Base-by-base conservation (phyloP, 1,140 invertebrate species). In the Drosophila gunungcola region DNA sequence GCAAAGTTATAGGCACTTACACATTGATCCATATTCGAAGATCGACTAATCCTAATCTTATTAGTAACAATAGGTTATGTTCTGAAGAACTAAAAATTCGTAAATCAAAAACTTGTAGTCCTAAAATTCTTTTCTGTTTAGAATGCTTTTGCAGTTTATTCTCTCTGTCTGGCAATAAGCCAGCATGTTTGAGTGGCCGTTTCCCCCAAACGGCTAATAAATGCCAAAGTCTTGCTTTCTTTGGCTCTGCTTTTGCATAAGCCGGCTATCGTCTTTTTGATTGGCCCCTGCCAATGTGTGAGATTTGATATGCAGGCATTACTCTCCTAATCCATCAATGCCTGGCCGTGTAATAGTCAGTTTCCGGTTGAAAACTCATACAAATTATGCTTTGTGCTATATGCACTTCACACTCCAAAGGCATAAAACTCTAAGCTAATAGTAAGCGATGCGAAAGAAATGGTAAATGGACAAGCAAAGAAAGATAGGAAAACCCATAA, bases 281-380 rank as follows among this genome's bases (percentile, higher is more conserved):
- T 81, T 82, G 58, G 49, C 12, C 73, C 45, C 29, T 46, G 52
- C 41, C 56, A 62, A 42, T 56, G 57, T 36, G n/a, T 42, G 38
- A 48, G 21, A 67, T 60, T 54, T 55, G 36, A 32, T 32, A 16
- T 53, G 34, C n/a, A 3, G n/a, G 51, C 51, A 61, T 68, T 68
- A 76, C 48, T 64, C 73, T 64, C 21, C 32, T 34, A 34, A 51
- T 58, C 60, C 32, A 57, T 51, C 55, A 58, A 64, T 75, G 67
- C 48, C 41, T 45, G 25, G 56, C 51, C 54, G 34, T 36, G 49
- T 82, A 86, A 88, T 83, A 76, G 62, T 53, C 55, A 34, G 41
- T 83, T 86, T 86, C 82, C 82, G 82, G 64, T 52, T 41, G n/a
- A 80, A 80, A 57, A 57, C n/a, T 43, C 52, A 80, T 49, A 81